A percentile compares a stretch with the other conserved stretches of the same genome.
phyloP scores from a whole-genome alignment of 2,113 vertebrate species.

The Larimichthys polyactis region DNA sequence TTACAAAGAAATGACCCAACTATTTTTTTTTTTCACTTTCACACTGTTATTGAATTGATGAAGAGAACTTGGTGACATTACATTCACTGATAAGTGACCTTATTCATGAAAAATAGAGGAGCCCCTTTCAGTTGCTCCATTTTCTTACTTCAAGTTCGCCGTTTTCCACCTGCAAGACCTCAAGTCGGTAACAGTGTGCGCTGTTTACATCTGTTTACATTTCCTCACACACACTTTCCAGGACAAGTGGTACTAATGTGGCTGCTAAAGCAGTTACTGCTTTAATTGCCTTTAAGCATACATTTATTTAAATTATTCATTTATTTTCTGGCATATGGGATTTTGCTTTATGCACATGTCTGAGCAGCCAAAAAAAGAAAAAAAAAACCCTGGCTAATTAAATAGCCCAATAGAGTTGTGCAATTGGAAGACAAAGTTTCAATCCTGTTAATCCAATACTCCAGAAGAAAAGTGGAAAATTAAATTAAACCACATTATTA shows the following conservation, averaged over 20 bases:
- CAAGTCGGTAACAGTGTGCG: constrained; percentile 42
- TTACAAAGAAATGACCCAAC: constrained; percentile 98
- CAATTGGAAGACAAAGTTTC: constrained; percentile 76
- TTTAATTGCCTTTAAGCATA: constrained; percentile 84
- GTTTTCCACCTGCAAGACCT: constrained; percentile 59
- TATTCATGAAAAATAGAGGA: constrained; percentile 88
- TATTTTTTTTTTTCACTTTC: constrained; percentile 94
- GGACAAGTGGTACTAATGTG: constrained; percentile 75
- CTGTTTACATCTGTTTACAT: too few relatives aligned
- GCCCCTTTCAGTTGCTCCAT: constrained; percentile 70
- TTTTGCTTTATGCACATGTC: constrained; percentile 69
- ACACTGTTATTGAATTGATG: constrained; percentile 93
- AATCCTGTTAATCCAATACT: constrained; percentile 75
- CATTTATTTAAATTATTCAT: constrained; percentile 81
- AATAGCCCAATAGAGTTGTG: constrained; percentile 75
- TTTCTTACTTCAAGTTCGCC: constrained; percentile 64
- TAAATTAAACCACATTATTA: constrained; percentile 80
- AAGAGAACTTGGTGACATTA: constrained; percentile 93
- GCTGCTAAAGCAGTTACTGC: constrained; percentile 73
- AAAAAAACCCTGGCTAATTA: constrained; percentile 72
- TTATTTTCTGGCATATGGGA: constrained; percentile 74
- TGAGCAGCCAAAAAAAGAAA: constrained; percentile 68
- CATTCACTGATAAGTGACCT: constrained; percentile 94
- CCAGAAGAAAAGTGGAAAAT: constrained; percentile 76
- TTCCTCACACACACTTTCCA: constrained; percentile 69